phyloP scores from a whole-genome alignment of 2,113 vertebrate genomes.

The Carassius gibelio region DNA sequence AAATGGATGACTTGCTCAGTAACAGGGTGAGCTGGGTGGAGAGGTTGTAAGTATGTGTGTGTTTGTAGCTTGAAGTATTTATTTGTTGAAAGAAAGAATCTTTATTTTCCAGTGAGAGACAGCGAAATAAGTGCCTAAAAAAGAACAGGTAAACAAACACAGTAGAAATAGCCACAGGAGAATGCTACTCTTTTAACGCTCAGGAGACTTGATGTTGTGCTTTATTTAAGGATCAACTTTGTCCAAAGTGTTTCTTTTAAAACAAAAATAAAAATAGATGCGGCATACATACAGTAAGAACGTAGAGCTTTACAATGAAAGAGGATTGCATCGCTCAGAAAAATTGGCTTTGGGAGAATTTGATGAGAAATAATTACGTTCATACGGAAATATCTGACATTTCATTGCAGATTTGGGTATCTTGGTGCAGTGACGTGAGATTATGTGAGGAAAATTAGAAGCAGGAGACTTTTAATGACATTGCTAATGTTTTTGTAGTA shows the following conservation, averaged over 20 bases:
- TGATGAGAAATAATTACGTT: background rate
- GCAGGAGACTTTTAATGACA: background rate
- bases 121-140: slow-evolving; percentile 16
- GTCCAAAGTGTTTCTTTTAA: background rate
- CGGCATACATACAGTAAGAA: background rate
- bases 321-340: background rate
- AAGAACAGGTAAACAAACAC: slow-evolving; percentile 1
- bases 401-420: background rate
- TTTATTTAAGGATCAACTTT: slow-evolving; percentile 16
- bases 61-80: background rate
- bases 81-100: slow-evolving; percentile 1
- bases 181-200: background rate
- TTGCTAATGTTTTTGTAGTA: background rate
- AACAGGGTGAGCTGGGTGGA: background rate
- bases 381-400: background rate
- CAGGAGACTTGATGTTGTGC: background rate
- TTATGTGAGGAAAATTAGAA: background rate
- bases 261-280: slow-evolving; percentile 10
- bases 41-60: background rate
- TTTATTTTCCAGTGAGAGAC: slow-evolving; percentile 2
- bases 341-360: background rate
- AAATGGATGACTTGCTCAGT: slow-evolving; percentile 7
- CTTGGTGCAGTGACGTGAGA: background rate
- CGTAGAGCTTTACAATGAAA: background rate
- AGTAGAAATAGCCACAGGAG: background rate